Evolutionary conservation across 2,113 vertebrate genomes (phyloP), one percentile per base, ranked within the genome.

Genomic region (Oreochromis spilurus): DNA sequence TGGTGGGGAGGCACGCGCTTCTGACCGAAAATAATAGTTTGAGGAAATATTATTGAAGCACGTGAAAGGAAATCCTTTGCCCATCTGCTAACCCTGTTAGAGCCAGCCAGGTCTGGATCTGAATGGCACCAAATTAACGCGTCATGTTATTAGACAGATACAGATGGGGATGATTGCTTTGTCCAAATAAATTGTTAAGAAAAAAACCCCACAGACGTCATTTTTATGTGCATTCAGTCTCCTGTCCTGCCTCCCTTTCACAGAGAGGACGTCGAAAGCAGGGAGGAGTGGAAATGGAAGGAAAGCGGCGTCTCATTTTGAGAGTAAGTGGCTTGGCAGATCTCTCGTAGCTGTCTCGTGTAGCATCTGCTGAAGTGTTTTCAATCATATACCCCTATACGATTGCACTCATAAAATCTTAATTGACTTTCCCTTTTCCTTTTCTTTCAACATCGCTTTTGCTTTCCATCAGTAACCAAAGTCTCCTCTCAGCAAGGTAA

Each of bases 291-390:
- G 91, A 93, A 95, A 91, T 82, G 95, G 95, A 92, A 95, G 90
- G 89, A 97, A 95, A 94, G 96, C 95, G 65, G 96, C 96, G 87
- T 96, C 96, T 93, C 96, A 96, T 94, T 96, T 96, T 85, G 96
- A 97, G 92, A 96, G 96, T 97, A 95, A 97, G 96, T 97, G 88
- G 77, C 94, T 90, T 93, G 92, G 92, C 94, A 96, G 94, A 94
- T 88, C 89, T 26, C 88, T 85, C 48, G 50, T 34, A 62, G 91
- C 82, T 83, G 79, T 91, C 93, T 93, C 88, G 48, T 80, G 93
- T 89, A 93, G 94, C 94, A 92, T 95, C 95, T 95, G 95, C 91
- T 91, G 86, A 94, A 96, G 92, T 90, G 92, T 92, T 95, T 91
- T 93, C 84, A 88, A 93, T 94, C 88, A 87, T 79, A 91, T 82